Conservation (phyloP, 2,797 vertebrate species). For the Miichthys miiuy region DNA sequence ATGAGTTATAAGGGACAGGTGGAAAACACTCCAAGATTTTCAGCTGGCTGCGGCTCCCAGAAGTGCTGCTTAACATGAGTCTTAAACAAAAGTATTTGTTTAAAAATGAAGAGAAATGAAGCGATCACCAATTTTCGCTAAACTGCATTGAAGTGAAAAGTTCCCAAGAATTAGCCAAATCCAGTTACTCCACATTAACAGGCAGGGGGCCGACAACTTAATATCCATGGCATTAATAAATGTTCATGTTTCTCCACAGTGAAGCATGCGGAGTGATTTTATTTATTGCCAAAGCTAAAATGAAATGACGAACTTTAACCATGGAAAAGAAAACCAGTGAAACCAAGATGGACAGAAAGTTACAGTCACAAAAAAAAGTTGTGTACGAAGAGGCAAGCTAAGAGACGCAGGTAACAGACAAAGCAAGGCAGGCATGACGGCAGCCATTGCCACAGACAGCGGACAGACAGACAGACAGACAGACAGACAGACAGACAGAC, state of each 20-base stretch:
- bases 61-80: background rate
- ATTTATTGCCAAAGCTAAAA: slow-evolving; percentile 6
- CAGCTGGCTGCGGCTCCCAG: slow-evolving; percentile 54
- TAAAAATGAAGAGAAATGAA: slow-evolving; percentile 55
- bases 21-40: slow-evolving; percentile 52
- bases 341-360: background rate
- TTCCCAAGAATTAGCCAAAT: slow-evolving; percentile 27
- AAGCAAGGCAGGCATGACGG: background rate
- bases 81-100: slow-evolving; percentile 50
- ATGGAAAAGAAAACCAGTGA: background rate
- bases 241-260: slow-evolving; percentile 12
- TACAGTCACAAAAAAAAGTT: background rate
- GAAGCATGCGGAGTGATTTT: background rate
- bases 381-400: background rate
- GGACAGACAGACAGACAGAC: slow-evolving; percentile 21
- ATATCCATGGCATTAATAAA: slow-evolving; percentile 38
- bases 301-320: background rate
- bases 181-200: slow-evolving; percentile 50
- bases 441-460: slow-evolving; percentile 11
- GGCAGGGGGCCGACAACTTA: slow-evolving; percentile 24
- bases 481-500: slow-evolving; percentile 45
- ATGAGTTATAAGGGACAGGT: slow-evolving; percentile 50
- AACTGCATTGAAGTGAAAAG: slow-evolving; percentile 48
- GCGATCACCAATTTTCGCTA: slow-evolving; percentile 39
- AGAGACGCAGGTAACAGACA: slow-evolving; percentile 27